Conservation (phyloP, 2,888 invertebrate species). For the Hermaeophaga mercurialis region DNA sequence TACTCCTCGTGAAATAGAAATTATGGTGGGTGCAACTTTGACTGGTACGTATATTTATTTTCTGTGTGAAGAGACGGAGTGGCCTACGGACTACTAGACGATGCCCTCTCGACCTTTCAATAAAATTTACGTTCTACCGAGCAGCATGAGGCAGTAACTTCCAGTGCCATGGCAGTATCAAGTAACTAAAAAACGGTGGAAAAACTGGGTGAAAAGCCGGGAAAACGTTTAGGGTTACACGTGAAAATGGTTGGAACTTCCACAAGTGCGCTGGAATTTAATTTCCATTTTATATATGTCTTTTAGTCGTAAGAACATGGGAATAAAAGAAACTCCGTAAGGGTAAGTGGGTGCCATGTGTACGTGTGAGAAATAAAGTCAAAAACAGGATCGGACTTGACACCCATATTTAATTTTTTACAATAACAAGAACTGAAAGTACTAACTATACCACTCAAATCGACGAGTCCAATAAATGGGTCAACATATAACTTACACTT, state of each 20-base stretch:
- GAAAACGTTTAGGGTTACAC: slow-evolving; percentile 21
- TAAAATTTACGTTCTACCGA: not conserved
- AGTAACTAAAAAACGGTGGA: slow-evolving; percentile 10
- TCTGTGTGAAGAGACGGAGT: too few species aligned
- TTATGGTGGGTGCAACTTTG: too few species aligned
- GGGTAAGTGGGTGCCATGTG: slow-evolving; percentile 8
- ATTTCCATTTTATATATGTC: slow-evolving; percentile 23
- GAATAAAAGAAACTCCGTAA: slow-evolving; percentile 19
- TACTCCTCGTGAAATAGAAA: too few species aligned
- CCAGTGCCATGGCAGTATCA: not conserved
- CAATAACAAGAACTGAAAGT: too few species aligned
- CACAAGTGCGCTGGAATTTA: slow-evolving; percentile 21
- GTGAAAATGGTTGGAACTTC: slow-evolving; percentile 16
- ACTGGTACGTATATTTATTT: too few species aligned
- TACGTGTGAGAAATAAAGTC: slow-evolving; percentile 9
- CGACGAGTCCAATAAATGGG: too few species aligned
- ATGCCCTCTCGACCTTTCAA: not conserved
- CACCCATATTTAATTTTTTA: too few species aligned
- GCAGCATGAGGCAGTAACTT: slow-evolving; percentile 3
- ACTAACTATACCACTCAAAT: too few species aligned
- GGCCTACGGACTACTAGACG: not conserved
- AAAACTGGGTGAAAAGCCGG: slow-evolving; percentile 11
- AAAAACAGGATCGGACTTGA: not conserved
- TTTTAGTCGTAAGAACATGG: slow-evolving; percentile 17
- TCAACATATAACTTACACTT: too few species aligned